A percentile compares a stretch with the other conserved stretches of the same genome.
phyloP scores from a whole-genome alignment of 2,113 vertebrate species.

The Mesembrinibis cayennensis region DNA sequence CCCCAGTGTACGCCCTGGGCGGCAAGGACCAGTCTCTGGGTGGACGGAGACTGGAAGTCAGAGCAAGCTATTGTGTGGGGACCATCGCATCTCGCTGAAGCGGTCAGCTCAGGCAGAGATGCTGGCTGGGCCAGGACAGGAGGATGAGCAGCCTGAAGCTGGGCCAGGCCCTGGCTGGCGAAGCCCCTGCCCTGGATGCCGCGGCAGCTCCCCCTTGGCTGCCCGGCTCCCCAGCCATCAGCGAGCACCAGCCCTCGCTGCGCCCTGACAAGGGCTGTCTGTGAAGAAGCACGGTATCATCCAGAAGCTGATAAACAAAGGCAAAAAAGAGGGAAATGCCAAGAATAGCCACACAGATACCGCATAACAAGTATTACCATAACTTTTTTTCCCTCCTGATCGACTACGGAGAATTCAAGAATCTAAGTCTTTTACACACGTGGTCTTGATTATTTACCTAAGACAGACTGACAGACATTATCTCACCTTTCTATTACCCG shows the following conservation, averaged over 20 bases:
- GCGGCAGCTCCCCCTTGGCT: accelerated
- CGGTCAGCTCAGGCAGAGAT: background rate
- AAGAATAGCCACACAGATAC: too few species aligned
- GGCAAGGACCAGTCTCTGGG: background rate
- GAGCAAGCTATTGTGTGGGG: accelerated
- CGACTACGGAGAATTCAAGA: accelerated
- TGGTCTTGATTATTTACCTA: background rate
- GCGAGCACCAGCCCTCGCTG: accelerated
- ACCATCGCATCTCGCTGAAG: background rate
- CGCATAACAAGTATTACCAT: background rate
- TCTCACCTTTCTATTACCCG: background rate
- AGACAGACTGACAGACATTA: background rate
- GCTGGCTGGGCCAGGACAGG: too few species aligned
- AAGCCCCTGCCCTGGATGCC: background rate
- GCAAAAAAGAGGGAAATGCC: background rate
- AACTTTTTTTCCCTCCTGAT: background rate
- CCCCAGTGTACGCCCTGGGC: accelerated
- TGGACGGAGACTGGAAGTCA: accelerated
- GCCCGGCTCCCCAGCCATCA: background rate
- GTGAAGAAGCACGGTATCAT: background rate
- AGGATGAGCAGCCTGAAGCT: background rate
- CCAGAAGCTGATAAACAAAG: too few species aligned
- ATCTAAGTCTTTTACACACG: background rate
- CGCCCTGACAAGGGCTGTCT: accelerated
- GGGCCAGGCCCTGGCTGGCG: background rate